Conservation (phyloP, 1,140 invertebrate genomes). For the Centruroides sculpturatus region DNA sequence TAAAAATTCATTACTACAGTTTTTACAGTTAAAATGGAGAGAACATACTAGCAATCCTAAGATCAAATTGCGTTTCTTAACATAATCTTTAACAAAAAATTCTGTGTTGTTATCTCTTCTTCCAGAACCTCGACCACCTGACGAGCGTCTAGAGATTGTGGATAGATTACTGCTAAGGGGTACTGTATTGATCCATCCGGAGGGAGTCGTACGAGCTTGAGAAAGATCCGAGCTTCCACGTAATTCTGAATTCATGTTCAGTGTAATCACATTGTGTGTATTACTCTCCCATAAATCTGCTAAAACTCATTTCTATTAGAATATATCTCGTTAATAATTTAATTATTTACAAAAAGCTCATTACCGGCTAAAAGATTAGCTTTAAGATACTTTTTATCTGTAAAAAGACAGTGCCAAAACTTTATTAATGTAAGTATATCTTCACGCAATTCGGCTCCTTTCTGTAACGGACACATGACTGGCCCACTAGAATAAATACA, state of each 20-base stretch:
- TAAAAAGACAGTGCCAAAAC: conserved; percentile 92
- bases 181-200: conserved; percentile 81
- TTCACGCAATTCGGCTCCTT: conserved; percentile 56
- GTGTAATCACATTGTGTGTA: neutral
- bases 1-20: neutral
- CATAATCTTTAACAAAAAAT: conserved; percentile 81
- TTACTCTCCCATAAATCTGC: too few relatives aligned
- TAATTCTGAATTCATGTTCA: conserved; percentile 14
- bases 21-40: neutral
- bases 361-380: conserved; percentile 48
- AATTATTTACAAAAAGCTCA: neutral
- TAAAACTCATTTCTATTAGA: too few relatives aligned
- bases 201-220: conserved; percentile 24
- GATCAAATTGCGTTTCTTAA: conserved; percentile 87
- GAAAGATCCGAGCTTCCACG: conserved; percentile 13
- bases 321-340: too few relatives aligned
- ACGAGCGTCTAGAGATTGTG: conserved; percentile 48
- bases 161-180: conserved; percentile 54
- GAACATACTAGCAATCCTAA: conserved; percentile 56
- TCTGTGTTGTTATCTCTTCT: conserved; percentile 40
- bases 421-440: conserved; percentile 80
- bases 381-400: conserved; percentile 92
- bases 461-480: conserved; percentile 67
- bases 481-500: conserved; percentile 34
- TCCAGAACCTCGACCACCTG: conserved; percentile 27